Conservation (phyloP, 2,113 vertebrate species). For the Corythornis vintsioides region DNA sequence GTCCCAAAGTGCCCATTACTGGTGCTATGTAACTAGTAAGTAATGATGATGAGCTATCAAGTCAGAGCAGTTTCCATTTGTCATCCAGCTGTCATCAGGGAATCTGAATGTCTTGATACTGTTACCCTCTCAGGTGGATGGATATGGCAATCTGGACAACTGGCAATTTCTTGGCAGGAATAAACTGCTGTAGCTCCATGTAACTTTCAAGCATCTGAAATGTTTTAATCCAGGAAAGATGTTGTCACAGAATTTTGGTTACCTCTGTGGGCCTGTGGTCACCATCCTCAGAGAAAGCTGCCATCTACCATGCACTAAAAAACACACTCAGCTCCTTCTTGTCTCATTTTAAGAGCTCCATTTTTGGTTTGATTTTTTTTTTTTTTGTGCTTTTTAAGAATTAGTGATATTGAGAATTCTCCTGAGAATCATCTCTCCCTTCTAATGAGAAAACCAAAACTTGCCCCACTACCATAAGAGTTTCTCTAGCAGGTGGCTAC, state of each 20-base stretch:
- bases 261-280: neutral
- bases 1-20: neutral
- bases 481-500: neutral
- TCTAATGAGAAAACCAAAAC: conserved; percentile 33
- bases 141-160: neutral
- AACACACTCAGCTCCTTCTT: neutral
- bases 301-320: neutral
- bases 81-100: neutral
- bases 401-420: neutral
- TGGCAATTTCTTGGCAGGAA: neutral
- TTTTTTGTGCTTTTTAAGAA: neutral
- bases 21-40: neutral
- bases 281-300: neutral
- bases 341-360: neutral
- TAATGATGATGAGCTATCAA: conserved; percentile 21
- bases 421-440: neutral
- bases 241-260: neutral
- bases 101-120: neutral
- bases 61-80: neutral
- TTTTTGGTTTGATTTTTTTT: neutral
- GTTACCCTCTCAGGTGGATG: neutral
- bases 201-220: neutral
- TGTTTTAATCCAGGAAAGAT: conserved; percentile 30
- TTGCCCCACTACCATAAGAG: neutral
- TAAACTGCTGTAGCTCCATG: neutral